Evolutionary conservation across 1,140 invertebrate species (phyloP), one percentile per base, ranked within the genome.

Genomic region (Listronotus oregonensis): DNA sequence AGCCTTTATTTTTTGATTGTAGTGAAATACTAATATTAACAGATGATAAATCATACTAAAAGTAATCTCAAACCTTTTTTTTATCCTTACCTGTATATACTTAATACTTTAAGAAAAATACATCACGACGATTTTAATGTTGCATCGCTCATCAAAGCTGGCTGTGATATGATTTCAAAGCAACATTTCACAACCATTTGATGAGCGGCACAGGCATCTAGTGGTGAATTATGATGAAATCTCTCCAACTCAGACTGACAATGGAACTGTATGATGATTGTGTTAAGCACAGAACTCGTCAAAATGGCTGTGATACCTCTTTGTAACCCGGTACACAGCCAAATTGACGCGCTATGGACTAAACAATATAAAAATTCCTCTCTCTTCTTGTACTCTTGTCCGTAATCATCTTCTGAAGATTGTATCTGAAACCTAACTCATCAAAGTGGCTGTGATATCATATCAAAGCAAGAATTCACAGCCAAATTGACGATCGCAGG

Each of bases 301-400:
- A 90, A 90, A 89, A 90, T 90, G 89, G 89, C 89, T 91, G 89
- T 91, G 91, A 93, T 92, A 92, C 91, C 90, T 87, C 77, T 80
- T 79, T 80, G 67, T 77, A 75, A 80, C 70, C 78, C 82, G 89
- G 90, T 86, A 88, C 89, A 90, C 90, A 90, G 85, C 86, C 89
- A 90, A 85, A 89, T 90, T 91, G 87, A 89, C 87, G 84, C 40
- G 84, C 78, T 79, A 78, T 79, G 82, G 81, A 80, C 55, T 14
- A 47, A 58, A 46, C 34, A 40, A 21, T 40, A 11, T 12, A 12
- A 27, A 39, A 37, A 42, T 43, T 39, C 6, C 17, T 15, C n/a
- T 34, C 12, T 51, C n/a, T 37, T 37, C 7, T 5, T 37, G 8
- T 37, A 12, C 8, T 34, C 15, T 27, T 47, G n/a, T 11, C 9